Evolutionary conservation across 2,113 vertebrate species (phyloP).

Genomic region (Geococcyx californianus): DNA sequence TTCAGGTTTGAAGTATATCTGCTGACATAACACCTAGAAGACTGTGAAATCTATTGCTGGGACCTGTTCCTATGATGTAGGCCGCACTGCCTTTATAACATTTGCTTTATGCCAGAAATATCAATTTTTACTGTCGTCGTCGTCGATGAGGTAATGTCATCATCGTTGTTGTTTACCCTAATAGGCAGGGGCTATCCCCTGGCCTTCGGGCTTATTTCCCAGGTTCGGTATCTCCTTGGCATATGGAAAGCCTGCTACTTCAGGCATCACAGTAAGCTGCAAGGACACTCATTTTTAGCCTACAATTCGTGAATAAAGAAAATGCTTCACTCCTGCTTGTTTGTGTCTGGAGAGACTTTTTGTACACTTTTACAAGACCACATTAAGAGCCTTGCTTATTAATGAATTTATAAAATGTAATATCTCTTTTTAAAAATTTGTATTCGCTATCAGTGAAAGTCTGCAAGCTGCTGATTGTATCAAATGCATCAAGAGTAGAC

Average conservation of each 20-base stretch:
- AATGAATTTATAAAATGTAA: background rate
- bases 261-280: background rate
- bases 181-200: background rate
- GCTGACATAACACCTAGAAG: background rate
- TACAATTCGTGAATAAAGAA: background rate
- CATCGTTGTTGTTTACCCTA: background rate
- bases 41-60: background rate
- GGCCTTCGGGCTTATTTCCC: background rate
- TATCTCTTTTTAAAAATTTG: background rate
- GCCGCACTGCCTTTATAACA: background rate
- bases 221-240: background rate
- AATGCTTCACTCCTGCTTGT: background rate
- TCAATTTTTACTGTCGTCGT: too few species aligned
- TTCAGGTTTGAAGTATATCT: background rate
- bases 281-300: background rate
- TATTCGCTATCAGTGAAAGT: background rate
- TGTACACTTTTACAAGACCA: background rate
- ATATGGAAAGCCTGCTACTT: background rate
- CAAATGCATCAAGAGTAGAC: background rate
- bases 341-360: background rate
- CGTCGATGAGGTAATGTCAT: too few species aligned
- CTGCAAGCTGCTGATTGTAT: background rate
- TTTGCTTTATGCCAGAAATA: background rate
- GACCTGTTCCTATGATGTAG: background rate
- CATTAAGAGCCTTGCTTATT: background rate